These are phyloP conservation scores for Enteromius trimaculatus DNA, from an alignment of 2,797 vertebrate genomes.

Conservation along the genomic window DNA sequence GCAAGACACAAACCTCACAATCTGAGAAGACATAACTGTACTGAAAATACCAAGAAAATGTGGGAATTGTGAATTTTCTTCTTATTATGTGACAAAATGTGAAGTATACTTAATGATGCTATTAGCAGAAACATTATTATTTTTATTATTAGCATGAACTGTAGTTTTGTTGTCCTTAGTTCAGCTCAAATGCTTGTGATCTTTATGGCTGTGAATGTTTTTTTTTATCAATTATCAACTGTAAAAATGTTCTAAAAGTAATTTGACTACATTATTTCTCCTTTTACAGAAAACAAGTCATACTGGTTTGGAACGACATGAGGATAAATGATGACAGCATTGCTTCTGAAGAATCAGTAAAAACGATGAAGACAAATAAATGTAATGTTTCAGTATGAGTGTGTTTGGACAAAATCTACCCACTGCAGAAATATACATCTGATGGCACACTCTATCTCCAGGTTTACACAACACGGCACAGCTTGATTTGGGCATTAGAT, in stretches of 20 bases:
- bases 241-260: no score
- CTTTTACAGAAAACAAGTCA: background rate
- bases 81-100: background rate
- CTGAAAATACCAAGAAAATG: background rate
- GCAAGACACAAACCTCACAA: background rate
- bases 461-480: conserved; percentile 17
- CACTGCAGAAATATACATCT: conserved; percentile 14
- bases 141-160: background rate
- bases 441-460: background rate
- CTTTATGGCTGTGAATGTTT: background rate
- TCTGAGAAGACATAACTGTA: background rate
- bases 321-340: background rate
- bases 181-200: background rate
- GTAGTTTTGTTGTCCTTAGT: background rate
- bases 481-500: conserved; percentile 30
- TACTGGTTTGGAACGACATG: background rate
- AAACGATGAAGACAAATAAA: background rate
- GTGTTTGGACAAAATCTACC: background rate
- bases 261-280: background rate
- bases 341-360: background rate
- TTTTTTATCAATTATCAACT: background rate
- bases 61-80: background rate
- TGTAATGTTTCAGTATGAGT: background rate
- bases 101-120: background rate
- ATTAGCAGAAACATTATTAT: background rate